Conservation (phyloP, 2,797 vertebrate species). For the Holocentrus rufus region DNA sequence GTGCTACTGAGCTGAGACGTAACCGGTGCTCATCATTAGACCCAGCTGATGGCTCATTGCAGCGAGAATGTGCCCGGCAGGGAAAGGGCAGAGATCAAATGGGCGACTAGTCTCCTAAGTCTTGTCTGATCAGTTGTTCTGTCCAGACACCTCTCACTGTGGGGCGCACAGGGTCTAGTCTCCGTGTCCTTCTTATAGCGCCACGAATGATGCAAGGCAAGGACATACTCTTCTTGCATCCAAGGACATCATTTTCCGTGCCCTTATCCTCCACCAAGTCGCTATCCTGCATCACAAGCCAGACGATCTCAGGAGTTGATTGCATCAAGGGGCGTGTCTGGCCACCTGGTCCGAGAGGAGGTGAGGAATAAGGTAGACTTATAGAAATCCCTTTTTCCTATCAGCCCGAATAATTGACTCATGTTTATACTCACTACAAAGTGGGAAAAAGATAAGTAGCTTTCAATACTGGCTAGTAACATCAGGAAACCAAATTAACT, state of each 20-base stretch:
- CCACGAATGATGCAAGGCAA: conserved; percentile 60
- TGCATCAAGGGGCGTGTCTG: conserved; percentile 18
- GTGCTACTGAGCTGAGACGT: conserved; percentile 45
- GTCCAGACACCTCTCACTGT: conserved; percentile 50
- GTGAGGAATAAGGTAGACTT: not conserved
- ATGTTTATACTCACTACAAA: conserved; percentile 1
- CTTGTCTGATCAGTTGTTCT: conserved; percentile 61
- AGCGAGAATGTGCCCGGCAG: conserved; percentile 59
- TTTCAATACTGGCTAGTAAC: not conserved
- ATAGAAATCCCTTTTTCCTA: not conserved
- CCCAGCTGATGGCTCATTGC: conserved; percentile 59
- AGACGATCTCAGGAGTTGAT: conserved; percentile 34
- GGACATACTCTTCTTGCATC: conserved; percentile 55
- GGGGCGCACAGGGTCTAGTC: conserved; percentile 21
- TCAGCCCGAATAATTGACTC: conserved; percentile 1
- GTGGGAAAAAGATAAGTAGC: not conserved
- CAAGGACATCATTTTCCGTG: conserved; percentile 46
- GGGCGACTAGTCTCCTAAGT: conserved; percentile 59
- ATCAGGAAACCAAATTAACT: not conserved
- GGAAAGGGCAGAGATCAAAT: conserved; percentile 71
- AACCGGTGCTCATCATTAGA: conserved; percentile 63
- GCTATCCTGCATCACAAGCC: conserved; percentile 28
- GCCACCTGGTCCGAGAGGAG: conserved; percentile 9
- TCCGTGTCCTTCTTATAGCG: conserved; percentile 48
- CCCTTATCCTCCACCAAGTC: conserved; percentile 39